Percentiles rank a stretch among this genome's conserved stretches.
phyloP scores from a whole-genome alignment of 2,113 vertebrate species.

The Leucopsar rothschildi region DNA sequence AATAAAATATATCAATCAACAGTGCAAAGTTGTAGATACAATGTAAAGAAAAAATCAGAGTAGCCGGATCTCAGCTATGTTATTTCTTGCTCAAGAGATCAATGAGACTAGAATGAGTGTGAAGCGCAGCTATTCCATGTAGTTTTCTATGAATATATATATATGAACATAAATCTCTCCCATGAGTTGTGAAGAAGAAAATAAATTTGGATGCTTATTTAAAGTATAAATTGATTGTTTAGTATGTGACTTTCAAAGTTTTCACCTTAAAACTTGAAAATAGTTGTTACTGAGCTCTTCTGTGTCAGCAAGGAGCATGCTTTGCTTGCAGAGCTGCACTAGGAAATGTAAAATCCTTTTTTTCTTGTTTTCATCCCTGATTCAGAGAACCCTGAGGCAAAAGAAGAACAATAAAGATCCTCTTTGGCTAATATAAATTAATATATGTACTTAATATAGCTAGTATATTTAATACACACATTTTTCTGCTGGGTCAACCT shows the following conservation, averaged over 20 bases:
- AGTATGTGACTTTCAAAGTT: neutral
- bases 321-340: neutral
- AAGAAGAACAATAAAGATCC: neutral
- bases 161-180: neutral
- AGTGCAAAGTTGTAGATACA: neutral
- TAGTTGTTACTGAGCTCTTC: neutral
- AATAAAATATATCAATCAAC: neutral
- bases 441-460: neutral
- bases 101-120: neutral
- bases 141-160: neutral
- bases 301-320: neutral
- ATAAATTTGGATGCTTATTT: neutral
- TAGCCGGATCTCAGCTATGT: neutral
- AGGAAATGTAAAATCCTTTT: neutral
- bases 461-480: neutral
- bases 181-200: neutral
- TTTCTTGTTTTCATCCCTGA: neutral
- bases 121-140: neutral
- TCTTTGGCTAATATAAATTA: neutral
- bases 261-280: neutral
- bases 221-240: neutral
- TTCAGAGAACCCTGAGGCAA: neutral
- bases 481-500: neutral
- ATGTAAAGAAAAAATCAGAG: neutral
- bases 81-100: neutral